Percentiles rank a stretch among this genome's conserved stretches.
These are phyloP conservation scores for Flexamia atlantica DNA, from an alignment of 2,888 invertebrate genomes.

Conservation along the genomic window DNA sequence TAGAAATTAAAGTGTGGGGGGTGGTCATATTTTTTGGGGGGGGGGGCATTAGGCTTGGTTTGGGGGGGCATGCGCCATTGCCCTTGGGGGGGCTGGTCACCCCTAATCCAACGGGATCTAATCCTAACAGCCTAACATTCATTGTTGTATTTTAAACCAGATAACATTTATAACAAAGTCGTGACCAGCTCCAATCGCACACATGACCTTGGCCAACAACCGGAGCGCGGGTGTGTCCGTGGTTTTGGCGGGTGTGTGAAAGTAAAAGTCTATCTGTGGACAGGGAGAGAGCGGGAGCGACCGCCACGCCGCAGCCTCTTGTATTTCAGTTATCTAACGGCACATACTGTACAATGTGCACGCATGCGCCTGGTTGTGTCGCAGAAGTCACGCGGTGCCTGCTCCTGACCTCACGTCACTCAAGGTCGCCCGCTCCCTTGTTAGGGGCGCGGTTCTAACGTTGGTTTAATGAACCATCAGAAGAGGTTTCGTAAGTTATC, in stretches of 20 bases:
- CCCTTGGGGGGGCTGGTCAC: too few relatives aligned
- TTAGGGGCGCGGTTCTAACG: background rate
- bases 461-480: background rate
- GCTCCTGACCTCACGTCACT: background rate
- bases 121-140: too few relatives aligned
- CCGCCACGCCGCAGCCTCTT: slow-evolving; percentile 9
- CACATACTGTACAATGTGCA: slow-evolving; percentile 12
- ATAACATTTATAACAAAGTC: slow-evolving; percentile 2
- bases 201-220: slow-evolving; percentile 27
- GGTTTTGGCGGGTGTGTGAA: slow-evolving; percentile 7
- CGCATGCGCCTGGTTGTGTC: background rate
- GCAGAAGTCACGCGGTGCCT: background rate
- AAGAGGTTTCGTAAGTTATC: background rate
- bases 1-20: too few relatives aligned
- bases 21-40: too few relatives aligned
- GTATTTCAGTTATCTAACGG: slow-evolving; percentile 9
- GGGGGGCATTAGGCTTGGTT: too few relatives aligned
- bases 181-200: background rate
- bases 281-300: slow-evolving; percentile 17
- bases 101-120: too few relatives aligned
- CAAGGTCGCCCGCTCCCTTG: slow-evolving; percentile 5
- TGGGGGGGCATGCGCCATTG: too few relatives aligned
- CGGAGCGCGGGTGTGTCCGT: slow-evolving; percentile 16
- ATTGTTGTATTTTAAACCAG: too few relatives aligned
- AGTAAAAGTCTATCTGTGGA: slow-evolving; percentile 12